Evolutionary conservation across 1,140 invertebrate species (phyloP).

Genomic region (Lasioglossum baleicum): DNA sequence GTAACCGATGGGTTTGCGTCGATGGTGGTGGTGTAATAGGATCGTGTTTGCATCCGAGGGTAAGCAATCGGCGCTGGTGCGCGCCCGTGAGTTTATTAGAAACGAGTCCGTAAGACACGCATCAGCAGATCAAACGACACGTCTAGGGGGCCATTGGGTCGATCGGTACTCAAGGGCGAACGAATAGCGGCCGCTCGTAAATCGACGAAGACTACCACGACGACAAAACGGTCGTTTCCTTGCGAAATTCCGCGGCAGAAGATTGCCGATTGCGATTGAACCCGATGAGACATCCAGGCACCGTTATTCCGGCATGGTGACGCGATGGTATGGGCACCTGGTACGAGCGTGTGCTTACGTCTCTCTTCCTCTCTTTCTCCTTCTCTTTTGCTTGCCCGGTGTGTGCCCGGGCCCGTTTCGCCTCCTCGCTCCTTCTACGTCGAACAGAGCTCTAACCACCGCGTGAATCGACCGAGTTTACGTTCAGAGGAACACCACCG

Average conservation of each 20-base stretch:
- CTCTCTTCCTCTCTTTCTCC: constrained; percentile 34
- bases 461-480: constrained; percentile 44
- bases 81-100: constrained; percentile 28
- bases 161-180: constrained; percentile 55
- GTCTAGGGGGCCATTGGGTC: constrained; percentile 42
- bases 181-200: constrained; percentile 68
- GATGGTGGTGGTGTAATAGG: background rate
- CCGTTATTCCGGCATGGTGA: constrained; percentile 71
- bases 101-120: constrained; percentile 21
- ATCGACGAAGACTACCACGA: constrained; percentile 52
- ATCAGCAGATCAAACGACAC: constrained; percentile 16
- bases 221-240: constrained; percentile 64
- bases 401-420: constrained; percentile 16
- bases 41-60: background rate
- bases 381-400: background rate
- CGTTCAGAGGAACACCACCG: constrained; percentile 53
- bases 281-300: constrained; percentile 71
- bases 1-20: background rate
- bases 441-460: constrained; percentile 39
- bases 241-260: constrained; percentile 68
- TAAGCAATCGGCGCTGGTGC: background rate
- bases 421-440: constrained; percentile 25
- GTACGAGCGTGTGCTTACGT: constrained; percentile 42
- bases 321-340: constrained; percentile 66
- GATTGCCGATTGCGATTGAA: constrained; percentile 73